Conservation (phyloP, 2,113 vertebrate genomes). For the Trematocara variabile region DNA sequence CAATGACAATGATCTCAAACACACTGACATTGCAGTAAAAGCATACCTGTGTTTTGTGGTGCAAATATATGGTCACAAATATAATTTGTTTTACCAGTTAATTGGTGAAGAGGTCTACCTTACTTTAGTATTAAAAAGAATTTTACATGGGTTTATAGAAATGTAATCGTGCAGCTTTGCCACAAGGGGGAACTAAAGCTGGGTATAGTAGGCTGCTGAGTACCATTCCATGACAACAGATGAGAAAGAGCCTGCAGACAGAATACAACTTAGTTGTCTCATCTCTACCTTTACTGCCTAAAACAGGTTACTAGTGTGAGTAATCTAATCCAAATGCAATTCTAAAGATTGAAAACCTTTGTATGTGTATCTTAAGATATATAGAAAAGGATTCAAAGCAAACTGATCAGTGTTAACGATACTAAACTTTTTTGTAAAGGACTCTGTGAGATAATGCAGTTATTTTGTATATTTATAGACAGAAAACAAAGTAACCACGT, state of each 20-base stretch:
- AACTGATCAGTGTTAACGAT: not conserved
- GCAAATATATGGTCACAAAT: not conserved
- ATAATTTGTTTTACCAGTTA: not conserved
- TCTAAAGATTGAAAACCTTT: not conserved
- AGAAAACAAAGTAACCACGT: not conserved
- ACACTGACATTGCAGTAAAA: not conserved
- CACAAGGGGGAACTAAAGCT: not conserved
- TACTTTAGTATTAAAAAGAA: not conserved
- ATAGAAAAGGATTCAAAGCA: not conserved
- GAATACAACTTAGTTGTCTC: not conserved
- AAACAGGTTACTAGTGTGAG: no score
- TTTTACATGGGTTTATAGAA: not conserved
- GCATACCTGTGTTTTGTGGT: not conserved
- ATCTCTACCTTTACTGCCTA: no score
- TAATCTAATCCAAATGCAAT: not conserved
- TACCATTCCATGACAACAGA: not conserved
- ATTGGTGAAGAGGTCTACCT: not conserved
- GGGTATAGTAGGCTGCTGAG: not conserved
- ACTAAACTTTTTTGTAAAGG: not conserved
- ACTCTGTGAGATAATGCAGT: not conserved
- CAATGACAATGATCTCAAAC: not conserved
- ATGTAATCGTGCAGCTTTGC: not conserved
- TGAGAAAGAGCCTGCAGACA: not conserved
- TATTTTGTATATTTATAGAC: not conserved
- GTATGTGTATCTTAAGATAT: not conserved